Conservation (phyloP, 1,140 invertebrate genomes). For the Pseudomyrmex cubaensis region DNA sequence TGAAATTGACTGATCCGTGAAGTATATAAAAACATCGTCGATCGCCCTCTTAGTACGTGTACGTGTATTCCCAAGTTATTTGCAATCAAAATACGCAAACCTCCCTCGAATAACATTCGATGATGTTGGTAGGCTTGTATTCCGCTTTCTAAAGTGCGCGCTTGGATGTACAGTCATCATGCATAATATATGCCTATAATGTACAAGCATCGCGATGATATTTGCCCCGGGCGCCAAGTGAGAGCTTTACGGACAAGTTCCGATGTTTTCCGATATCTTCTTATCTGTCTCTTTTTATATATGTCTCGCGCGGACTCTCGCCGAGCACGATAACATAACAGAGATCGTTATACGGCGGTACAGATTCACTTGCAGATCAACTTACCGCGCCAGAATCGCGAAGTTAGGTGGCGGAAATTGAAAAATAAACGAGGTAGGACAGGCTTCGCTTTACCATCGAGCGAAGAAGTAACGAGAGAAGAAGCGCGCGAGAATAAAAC, state of each 20-base stretch:
- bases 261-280: conserved; percentile 19
- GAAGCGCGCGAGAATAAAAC: conserved; percentile 25
- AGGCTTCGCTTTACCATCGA: conserved; percentile 9
- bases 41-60: not conserved
- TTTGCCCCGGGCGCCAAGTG: not conserved
- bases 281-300: conserved; percentile 13
- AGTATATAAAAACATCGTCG: not conserved
- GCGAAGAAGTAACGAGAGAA: conserved; percentile 22
- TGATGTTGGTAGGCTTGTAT: conserved; percentile 21
- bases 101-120: conserved; percentile 1
- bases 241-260: conserved; percentile 6
- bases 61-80: not conserved
- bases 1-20: conserved; percentile 11
- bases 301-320: not conserved
- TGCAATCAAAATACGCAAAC: conserved; percentile 23
- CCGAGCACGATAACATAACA: conserved; percentile 12
- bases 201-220: conserved; percentile 7
- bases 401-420: conserved; percentile 53
- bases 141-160: not conserved
- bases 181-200: not conserved
- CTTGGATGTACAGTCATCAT: not conserved
- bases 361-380: conserved; percentile 15
- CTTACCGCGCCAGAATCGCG: conserved; percentile 11
- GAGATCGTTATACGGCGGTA: conserved; percentile 24
- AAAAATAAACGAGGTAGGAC: conserved; percentile 22